Evolutionary conservation across 2,888 invertebrate genomes (phyloP).

Genomic region (Macrophya annulata): DNA sequence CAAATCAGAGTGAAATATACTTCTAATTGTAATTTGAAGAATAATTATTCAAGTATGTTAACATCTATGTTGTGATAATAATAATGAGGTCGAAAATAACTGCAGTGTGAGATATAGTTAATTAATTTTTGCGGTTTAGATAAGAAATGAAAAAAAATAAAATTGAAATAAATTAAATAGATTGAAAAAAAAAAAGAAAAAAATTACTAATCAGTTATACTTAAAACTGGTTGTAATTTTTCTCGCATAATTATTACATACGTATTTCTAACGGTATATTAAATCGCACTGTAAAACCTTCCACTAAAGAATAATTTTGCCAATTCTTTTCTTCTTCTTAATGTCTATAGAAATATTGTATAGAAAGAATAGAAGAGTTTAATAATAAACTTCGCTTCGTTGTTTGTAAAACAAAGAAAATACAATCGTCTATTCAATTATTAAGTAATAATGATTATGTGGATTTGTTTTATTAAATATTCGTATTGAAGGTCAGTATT

Average conservation of each 20-base stretch:
- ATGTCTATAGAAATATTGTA: background rate
- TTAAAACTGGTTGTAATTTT: background rate
- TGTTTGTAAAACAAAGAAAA: slow-evolving; percentile 33
- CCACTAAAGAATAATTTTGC: background rate
- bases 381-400: background rate
- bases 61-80: background rate
- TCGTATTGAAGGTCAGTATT: slow-evolving; percentile 28
- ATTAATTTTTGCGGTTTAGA: background rate
- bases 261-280: background rate
- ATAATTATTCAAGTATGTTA: background rate
- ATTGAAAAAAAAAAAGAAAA: background rate
- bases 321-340: background rate
- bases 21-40: background rate
- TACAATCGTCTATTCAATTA: slow-evolving; percentile 47
- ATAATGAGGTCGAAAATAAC: background rate
- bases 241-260: background rate
- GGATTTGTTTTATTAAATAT: slow-evolving; percentile 26
- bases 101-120: background rate
- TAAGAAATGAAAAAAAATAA: background rate
- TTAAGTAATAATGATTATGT: background rate
- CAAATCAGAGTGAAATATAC: background rate
- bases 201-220: background rate
- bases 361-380: background rate
- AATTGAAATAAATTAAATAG: background rate
- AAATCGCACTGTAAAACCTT: background rate